phyloP scores from a whole-genome alignment of 2,113 vertebrate genomes.

The Agelaius tricolor region DNA sequence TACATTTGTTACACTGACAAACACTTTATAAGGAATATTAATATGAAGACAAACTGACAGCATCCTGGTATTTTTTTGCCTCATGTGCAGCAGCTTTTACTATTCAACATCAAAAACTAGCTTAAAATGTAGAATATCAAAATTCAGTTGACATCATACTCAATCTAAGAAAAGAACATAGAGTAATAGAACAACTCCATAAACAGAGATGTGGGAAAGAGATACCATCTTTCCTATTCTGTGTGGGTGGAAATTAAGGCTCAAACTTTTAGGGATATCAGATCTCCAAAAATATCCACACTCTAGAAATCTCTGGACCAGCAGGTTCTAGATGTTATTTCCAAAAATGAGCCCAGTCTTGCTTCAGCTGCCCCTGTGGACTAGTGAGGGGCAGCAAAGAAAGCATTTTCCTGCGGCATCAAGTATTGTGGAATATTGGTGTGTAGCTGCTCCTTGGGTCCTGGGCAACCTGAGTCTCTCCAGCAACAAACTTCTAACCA shows the following conservation, averaged over 20 bases:
- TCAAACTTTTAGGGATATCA: not conserved
- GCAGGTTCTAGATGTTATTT: not conserved
- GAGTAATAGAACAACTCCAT: not conserved
- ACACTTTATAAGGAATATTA: not conserved
- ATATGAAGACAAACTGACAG: not conserved
- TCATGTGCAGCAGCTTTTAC: not conserved
- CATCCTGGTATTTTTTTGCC: not conserved
- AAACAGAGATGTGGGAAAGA: not conserved
- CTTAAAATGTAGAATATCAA: not conserved
- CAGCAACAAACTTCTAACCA: not conserved
- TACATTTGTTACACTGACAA: not conserved
- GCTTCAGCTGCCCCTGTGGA: not conserved
- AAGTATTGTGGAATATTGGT: not conserved
- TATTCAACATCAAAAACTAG: not conserved
- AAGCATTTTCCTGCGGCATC: accelerated
- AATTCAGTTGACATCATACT: not conserved
- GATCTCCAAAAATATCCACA: not conserved
- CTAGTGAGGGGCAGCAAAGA: not conserved
- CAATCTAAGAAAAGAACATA: not conserved
- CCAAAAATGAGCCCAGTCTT: not conserved
- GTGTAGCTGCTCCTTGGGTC: not conserved
- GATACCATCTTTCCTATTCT: not conserved
- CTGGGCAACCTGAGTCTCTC: not conserved
- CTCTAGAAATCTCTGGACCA: not conserved
- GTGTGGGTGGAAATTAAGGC: not conserved